Conservation (phyloP, 2,888 invertebrate genomes). For the Steinernema hermaphroditum region DNA sequence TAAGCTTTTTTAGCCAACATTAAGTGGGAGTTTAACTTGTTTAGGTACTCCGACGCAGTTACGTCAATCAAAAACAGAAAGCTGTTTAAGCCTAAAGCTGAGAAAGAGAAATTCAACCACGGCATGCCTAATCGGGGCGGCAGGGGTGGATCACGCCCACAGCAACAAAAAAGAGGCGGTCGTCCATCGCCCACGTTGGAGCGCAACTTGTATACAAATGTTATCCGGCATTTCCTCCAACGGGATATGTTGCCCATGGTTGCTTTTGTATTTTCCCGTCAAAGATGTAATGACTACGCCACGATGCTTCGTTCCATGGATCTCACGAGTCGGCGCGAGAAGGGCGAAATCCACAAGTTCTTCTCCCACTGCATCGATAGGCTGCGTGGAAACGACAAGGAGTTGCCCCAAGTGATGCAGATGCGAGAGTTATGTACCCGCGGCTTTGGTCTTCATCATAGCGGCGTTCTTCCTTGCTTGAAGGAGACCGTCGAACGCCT, state of each 20-base stretch:
- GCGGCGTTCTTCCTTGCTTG: constrained; percentile 94
- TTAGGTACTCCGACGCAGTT: not conserved
- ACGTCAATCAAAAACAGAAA: not conserved
- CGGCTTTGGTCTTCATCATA: constrained; percentile 96
- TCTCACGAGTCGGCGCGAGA: constrained; percentile 82
- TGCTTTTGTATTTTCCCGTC: constrained; percentile 87
- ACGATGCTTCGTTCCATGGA: constrained; percentile 73
- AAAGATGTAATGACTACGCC: constrained; percentile 77
- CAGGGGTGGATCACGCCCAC: not conserved
- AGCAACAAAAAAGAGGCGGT: not conserved
- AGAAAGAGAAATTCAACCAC: constrained; percentile 62
- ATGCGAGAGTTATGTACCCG: constrained; percentile 73
- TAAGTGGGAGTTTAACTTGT: not conserved
- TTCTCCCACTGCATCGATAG: constrained; percentile 81
- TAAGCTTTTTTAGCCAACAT: constrained; percentile 13
- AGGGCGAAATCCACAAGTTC: constrained; percentile 79
- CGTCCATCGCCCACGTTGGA: constrained; percentile 70
- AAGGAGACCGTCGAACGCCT: constrained; percentile 98
- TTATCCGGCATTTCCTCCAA: constrained; percentile 81
- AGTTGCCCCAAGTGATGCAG: constrained; percentile 81
- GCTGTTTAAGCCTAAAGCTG: constrained; percentile 33
- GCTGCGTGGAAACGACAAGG: constrained; percentile 82
- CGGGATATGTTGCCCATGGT: constrained; percentile 88
- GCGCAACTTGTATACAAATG: constrained; percentile 79
- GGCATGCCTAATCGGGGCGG: not conserved